Percentiles rank a stretch among this genome's conserved stretches.
phyloP scores from a whole-genome alignment of 2,113 vertebrate genomes.

The Boleophthalmus pectinirostris region DNA sequence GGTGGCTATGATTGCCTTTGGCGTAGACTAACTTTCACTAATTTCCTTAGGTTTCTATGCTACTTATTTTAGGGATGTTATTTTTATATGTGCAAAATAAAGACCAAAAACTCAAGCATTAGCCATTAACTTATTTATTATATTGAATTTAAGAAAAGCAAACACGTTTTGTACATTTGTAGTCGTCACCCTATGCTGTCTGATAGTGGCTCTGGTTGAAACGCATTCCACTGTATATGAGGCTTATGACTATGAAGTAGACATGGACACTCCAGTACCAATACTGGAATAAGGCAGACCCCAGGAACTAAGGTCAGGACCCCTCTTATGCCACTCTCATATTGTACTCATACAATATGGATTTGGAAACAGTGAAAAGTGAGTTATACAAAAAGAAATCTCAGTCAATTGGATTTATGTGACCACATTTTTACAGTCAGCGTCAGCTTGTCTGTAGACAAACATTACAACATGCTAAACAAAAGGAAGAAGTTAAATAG shows the following conservation, averaged over 20 bases:
- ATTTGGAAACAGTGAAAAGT: not conserved
- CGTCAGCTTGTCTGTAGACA: constrained; percentile 3
- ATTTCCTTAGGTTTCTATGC: not conserved
- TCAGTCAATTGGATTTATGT: not conserved
- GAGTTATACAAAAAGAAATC: constrained; percentile 3
- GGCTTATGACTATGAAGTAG: constrained; percentile 60
- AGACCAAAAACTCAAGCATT: constrained; percentile 27
- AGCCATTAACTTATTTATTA: constrained; percentile 83
- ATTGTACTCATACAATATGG: constrained; percentile 5
- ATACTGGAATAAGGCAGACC: constrained; percentile 42
- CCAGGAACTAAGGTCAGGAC: constrained; percentile 23
- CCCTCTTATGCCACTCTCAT: constrained; percentile 38
- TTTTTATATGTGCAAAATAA: not conserved
- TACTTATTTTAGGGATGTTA: not conserved
- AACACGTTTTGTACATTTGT: constrained; percentile 80
- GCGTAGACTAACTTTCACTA: not conserved
- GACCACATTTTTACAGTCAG: not conserved
- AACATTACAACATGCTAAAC: constrained; percentile 19
- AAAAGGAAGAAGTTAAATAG: not conserved
- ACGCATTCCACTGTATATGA: constrained; percentile 70
- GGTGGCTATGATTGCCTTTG: not conserved
- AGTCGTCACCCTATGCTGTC: constrained; percentile 46
- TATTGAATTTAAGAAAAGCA: constrained; percentile 83
- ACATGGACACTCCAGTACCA: constrained; percentile 42
- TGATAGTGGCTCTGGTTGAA: constrained; percentile 49